Percentiles rank a stretch among this genome's conserved stretches.
phyloP scores from a whole-genome alignment of 2,113 vertebrate genomes.

The Isurus oxyrinchus region DNA sequence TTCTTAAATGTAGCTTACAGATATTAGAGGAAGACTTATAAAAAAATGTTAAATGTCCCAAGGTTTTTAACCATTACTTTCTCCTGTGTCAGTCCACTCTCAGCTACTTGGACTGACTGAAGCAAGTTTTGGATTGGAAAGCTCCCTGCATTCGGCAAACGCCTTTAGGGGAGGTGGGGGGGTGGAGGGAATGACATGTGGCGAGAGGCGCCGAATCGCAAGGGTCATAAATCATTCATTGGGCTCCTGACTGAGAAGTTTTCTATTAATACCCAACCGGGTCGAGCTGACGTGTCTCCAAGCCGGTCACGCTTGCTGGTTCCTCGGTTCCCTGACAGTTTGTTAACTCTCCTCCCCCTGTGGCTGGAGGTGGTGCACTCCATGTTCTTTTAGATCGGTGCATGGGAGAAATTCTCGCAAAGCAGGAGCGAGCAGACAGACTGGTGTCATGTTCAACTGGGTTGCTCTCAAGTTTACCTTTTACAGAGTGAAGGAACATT shows the following conservation, averaged over 20 bases:
- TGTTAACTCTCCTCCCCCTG: neutral
- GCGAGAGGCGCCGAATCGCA: no score
- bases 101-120: neutral
- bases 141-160: neutral
- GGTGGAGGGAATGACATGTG: no score
- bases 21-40: neutral
- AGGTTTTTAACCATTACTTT: neutral
- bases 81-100: neutral
- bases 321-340: neutral
- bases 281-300: no score
- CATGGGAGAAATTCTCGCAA: neutral
- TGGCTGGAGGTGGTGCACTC: neutral
- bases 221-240: neutral
- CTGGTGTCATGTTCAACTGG: neutral
- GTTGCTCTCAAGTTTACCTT: neutral
- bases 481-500: neutral
- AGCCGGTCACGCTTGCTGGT: no score
- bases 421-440: neutral
- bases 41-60: neutral
- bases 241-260: neutral
- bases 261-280: rapidly evolving
- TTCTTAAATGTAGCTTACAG: neutral
- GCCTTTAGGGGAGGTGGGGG: neutral
- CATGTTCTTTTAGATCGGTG: constrained; percentile 12
- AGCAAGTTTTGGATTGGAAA: neutral